Percentiles rank a stretch among this genome's conserved stretches.
Conservation (phyloP, 2,888 invertebrate genomes). For the Chymomyza fuscimana region DNA sequence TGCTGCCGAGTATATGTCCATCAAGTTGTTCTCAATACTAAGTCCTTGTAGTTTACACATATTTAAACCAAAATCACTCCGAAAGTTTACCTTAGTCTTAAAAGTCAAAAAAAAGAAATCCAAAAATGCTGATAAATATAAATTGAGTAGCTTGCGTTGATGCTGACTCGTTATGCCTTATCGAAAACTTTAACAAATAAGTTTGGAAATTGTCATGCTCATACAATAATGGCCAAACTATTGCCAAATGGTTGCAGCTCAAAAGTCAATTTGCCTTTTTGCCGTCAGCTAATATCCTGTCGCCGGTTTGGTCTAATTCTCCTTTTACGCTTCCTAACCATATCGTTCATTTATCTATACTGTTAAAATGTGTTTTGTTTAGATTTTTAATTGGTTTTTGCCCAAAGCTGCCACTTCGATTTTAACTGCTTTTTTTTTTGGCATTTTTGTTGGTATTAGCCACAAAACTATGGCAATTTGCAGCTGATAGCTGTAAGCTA, state of each 20-base stretch:
- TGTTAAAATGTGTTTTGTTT: slow-evolving; percentile 36
- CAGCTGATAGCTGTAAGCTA: not conserved
- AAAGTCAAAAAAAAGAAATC: too few species aligned
- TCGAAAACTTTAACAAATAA: not conserved
- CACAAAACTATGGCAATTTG: slow-evolving; percentile 51
- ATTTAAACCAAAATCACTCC: too few species aligned
- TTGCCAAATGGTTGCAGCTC: slow-evolving; percentile 7
- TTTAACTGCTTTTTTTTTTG: slow-evolving; percentile 32
- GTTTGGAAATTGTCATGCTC: not conserved
- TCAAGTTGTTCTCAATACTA: too few species aligned
- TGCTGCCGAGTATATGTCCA: too few species aligned
- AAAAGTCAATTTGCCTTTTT: slow-evolving; percentile 54
- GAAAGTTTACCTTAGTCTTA: too few species aligned
- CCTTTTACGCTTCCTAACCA: not conserved
- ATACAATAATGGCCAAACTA: not conserved
- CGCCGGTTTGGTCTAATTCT: slow-evolving; percentile 44
- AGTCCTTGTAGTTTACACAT: too few species aligned
- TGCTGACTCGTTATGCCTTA: not conserved
- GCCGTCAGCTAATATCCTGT: slow-evolving; percentile 69
- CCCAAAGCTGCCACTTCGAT: not conserved
- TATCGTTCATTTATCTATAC: not conserved
- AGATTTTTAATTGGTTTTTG: slow-evolving; percentile 64
- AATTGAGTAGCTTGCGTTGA: too few species aligned
- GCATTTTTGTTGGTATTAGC: slow-evolving; percentile 60
- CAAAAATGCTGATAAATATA: too few species aligned